These are phyloP conservation scores for Drosophila greeni DNA, from an alignment of 2,888 invertebrate species.

Conservation along the genomic window DNA sequence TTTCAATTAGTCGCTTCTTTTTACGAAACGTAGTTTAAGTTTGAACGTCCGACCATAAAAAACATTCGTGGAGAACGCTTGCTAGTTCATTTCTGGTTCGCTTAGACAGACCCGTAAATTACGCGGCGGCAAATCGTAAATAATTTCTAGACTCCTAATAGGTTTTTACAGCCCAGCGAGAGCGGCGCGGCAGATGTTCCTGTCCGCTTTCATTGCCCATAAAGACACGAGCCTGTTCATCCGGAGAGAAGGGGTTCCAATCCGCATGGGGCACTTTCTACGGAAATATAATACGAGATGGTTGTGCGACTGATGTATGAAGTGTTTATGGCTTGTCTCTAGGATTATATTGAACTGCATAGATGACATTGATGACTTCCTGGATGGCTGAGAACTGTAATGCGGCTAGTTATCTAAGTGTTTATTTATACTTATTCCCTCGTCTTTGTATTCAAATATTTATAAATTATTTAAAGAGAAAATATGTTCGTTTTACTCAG, in stretches of 20 bases:
- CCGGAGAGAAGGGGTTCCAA: slow-evolving; percentile 15
- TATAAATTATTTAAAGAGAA: neutral
- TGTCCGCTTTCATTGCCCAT: slow-evolving; percentile 39
- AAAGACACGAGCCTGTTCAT: slow-evolving; percentile 37
- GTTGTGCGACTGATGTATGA: slow-evolving; percentile 12
- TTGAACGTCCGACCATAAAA: slow-evolving; percentile 58
- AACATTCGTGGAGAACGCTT: slow-evolving; percentile 54
- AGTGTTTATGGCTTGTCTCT: slow-evolving; percentile 27
- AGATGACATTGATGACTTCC: neutral
- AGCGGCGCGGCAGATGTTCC: slow-evolving; percentile 52
- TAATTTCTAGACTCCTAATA: slow-evolving; percentile 66
- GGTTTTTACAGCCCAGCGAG: slow-evolving; percentile 43
- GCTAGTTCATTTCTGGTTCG: slow-evolving; percentile 58
- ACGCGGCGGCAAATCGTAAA: slow-evolving; percentile 61
- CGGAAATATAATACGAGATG: slow-evolving; percentile 25
- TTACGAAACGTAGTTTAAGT: slow-evolving; percentile 34
- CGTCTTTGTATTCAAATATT: neutral
- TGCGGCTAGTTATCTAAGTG: neutral
- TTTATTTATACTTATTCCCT: neutral
- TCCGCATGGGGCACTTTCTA: slow-evolving; percentile 6
- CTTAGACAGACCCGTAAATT: slow-evolving; percentile 62
- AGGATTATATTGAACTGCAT: neutral
- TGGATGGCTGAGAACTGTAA: neutral
- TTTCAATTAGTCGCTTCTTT: slow-evolving; percentile 62
- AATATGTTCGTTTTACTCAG: rapidly evolving